Percentiles rank a stretch among this genome's conserved stretches.
These are phyloP conservation scores for Hydrolagus affinis DNA, from an alignment of 2,113 vertebrate species.

Conservation along the genomic window DNA sequence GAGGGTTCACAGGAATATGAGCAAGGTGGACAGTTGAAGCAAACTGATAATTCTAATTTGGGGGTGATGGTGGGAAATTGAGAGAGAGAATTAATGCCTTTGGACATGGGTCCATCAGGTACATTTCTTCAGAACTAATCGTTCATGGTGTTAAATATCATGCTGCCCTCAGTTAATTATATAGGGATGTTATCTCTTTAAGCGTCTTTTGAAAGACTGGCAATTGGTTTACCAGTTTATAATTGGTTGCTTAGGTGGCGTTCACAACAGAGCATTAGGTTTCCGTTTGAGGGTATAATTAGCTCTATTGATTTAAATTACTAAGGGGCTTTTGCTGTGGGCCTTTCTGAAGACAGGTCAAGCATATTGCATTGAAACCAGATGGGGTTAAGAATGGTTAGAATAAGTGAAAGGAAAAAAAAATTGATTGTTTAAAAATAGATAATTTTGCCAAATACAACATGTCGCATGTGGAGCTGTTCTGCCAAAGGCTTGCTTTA, in stretches of 20 bases:
- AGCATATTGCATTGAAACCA: conserved; percentile 16
- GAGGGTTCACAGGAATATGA: background rate
- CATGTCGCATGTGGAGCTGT: background rate
- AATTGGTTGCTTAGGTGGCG: conserved; percentile 27
- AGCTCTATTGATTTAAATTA: conserved; percentile 26
- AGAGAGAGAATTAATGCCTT: conserved; percentile 9
- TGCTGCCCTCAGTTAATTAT: conserved; percentile 18
- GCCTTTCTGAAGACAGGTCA: conserved; percentile 7
- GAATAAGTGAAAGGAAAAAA: background rate
- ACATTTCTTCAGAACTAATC: conserved; percentile 26
- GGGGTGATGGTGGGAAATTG: background rate
- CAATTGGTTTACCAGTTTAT: conserved; percentile 21
- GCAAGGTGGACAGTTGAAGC: background rate
- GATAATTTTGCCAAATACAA: background rate
- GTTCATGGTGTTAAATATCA: conserved; percentile 18
- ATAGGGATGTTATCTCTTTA: conserved; percentile 24
- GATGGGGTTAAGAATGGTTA: background rate
- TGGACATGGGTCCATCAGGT: conserved; percentile 23
- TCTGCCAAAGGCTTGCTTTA: background rate
- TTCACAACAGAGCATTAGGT: conserved; percentile 28
- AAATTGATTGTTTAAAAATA: background rate
- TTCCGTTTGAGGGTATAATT: conserved; percentile 22
- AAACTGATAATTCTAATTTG: background rate
- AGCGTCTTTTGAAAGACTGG: conserved; percentile 23
- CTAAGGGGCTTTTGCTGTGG: conserved; percentile 8